Percentiles rank a stretch among this genome's conserved stretches.
Evolutionary conservation across 1,140 invertebrate species (phyloP).

Genomic region (Eupristina koningsbergeri): DNA sequence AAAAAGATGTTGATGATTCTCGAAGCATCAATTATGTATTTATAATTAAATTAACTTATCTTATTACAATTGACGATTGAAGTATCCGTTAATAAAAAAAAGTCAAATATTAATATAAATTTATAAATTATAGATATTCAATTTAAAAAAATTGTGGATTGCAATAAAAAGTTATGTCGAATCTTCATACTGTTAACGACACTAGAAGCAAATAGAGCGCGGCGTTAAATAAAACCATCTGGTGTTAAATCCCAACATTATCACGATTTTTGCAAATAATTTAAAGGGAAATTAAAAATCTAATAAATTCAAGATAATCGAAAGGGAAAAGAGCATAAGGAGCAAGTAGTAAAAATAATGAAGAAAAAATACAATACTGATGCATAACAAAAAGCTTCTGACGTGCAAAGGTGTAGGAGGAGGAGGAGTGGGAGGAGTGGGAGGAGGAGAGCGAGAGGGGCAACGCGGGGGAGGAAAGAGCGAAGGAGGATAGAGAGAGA

Average conservation of each 20-base stretch:
- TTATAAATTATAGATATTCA: no score
- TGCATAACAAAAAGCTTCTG: constrained; percentile 5
- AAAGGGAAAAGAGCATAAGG: not conserved
- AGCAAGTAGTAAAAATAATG: constrained; percentile 3
- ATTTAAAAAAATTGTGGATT: no score
- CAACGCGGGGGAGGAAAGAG: not conserved
- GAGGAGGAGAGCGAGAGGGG: not conserved
- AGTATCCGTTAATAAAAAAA: not conserved
- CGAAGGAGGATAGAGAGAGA: not conserved
- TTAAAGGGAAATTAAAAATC: not conserved
- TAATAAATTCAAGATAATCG: constrained; percentile 4
- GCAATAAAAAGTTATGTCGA: not conserved
- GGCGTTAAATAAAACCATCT: no score
- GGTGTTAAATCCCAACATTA: not conserved
- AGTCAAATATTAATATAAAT: no score
- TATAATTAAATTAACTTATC: not conserved
- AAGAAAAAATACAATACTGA: constrained; percentile 12
- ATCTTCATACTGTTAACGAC: no score
- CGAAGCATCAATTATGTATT: constrained; percentile 5
- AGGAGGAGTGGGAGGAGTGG: not conserved
- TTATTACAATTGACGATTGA: not conserved
- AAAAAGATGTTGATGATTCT: not conserved
- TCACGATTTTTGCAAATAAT: not conserved
- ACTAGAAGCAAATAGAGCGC: no score
- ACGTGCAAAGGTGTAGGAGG: not conserved